Evolutionary conservation across 2,797 vertebrate genomes (phyloP).

Genomic region (Bovichtus variegatus): DNA sequence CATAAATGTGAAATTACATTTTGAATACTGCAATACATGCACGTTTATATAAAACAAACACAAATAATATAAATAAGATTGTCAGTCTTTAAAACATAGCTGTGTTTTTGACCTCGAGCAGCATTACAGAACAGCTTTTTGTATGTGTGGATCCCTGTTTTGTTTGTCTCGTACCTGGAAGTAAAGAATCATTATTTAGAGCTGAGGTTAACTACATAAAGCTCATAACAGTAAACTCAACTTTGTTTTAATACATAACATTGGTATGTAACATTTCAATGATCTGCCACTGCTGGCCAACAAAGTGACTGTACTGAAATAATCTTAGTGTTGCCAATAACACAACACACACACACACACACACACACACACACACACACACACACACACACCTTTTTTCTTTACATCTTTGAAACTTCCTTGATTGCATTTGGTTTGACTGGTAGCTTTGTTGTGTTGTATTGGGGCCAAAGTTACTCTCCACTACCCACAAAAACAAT

Average conservation of each 20-base stretch:
- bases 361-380: too few relatives aligned
- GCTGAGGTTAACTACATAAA: background rate
- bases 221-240: background rate
- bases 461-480: background rate
- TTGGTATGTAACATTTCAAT: background rate
- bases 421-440: background rate
- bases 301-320: background rate
- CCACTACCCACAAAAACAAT: background rate
- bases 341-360: too few relatives aligned
- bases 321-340: background rate
- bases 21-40: too few relatives aligned
- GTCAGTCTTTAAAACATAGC: background rate
- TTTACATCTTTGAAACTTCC: conserved; percentile 6
- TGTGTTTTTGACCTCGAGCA: background rate
- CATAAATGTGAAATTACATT: background rate
- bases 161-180: background rate
- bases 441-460: background rate
- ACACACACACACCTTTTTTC: too few relatives aligned
- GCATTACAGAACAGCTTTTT: background rate
- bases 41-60: conserved; percentile 15
- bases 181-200: too few relatives aligned
- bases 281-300: background rate
- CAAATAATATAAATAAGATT: background rate
- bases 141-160: background rate
- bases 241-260: background rate